Conservation (phyloP, 2,797 vertebrate genomes). For the Oreochromis mossambicus region DNA sequence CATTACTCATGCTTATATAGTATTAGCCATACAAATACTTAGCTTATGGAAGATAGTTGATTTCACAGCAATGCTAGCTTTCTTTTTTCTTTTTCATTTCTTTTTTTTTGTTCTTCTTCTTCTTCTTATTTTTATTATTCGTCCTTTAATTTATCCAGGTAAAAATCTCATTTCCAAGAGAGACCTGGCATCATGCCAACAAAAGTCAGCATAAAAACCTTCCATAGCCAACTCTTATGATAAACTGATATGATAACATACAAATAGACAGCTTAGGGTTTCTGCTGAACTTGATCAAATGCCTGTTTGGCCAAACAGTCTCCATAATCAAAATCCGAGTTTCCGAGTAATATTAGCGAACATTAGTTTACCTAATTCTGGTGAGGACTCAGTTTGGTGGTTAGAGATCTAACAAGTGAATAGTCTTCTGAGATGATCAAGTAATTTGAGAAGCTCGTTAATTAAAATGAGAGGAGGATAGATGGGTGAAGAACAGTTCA, state of each 20-base stretch:
- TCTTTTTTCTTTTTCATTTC: background rate
- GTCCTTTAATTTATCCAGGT: no score
- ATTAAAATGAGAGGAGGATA: background rate
- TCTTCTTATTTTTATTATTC: no score
- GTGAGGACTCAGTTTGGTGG: background rate
- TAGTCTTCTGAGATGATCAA: background rate
- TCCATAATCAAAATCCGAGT: background rate
- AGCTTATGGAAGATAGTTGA: background rate
- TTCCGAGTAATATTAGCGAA: background rate
- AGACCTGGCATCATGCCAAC: no score
- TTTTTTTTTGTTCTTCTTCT: no score
- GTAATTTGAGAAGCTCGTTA: background rate
- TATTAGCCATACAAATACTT: background rate
- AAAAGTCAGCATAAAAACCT: background rate
- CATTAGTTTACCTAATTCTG: background rate
- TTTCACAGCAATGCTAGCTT: background rate
- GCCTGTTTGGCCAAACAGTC: background rate
- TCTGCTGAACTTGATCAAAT: background rate
- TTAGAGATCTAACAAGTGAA: background rate
- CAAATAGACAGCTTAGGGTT: background rate
- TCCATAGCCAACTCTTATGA: fast-evolving
- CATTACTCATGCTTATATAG: background rate
- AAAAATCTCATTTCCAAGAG: no score
- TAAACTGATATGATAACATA: background rate
- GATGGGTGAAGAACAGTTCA: background rate